These are phyloP conservation scores for Ispidina picta DNA, from an alignment of 2,797 vertebrate genomes.

Conservation along the genomic window DNA sequence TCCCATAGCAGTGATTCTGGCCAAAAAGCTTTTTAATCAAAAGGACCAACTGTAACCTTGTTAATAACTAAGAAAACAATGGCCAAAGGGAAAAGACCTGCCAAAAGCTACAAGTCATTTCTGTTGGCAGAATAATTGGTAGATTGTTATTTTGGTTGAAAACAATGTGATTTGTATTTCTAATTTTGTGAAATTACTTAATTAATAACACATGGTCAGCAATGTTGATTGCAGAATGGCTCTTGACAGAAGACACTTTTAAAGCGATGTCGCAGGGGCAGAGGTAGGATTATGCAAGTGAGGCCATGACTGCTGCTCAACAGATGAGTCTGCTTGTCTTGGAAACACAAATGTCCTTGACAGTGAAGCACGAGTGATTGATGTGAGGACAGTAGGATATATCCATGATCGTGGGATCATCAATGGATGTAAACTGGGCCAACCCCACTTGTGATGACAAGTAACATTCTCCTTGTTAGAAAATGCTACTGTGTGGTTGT, in stretches of 20 bases:
- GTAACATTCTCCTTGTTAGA: not conserved
- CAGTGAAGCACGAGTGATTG: not conserved
- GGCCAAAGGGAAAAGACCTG: slow-evolving; percentile 80
- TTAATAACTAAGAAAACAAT: slow-evolving; percentile 93
- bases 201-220: slow-evolving; percentile 87
- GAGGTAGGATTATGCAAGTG: slow-evolving; percentile 37
- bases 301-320: not conserved
- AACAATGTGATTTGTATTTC: slow-evolving; percentile 86
- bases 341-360: not conserved
- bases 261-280: slow-evolving; percentile 46
- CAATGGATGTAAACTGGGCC: not conserved
- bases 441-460: not conserved
- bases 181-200: slow-evolving; percentile 82
- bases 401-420: not conserved
- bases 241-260: slow-evolving; percentile 57
- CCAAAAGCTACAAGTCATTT: slow-evolving; percentile 83
- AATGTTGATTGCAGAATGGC: slow-evolving; percentile 73
- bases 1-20: slow-evolving; percentile 62
- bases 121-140: slow-evolving; percentile 88
- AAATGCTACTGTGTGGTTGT: not conserved
- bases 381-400: not conserved
- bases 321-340: slow-evolving; percentile 10
- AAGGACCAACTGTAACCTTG: slow-evolving; percentile 75
- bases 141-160: slow-evolving; percentile 85
- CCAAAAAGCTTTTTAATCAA: slow-evolving; percentile 78